These are phyloP conservation scores for Lasioglossum zephyrum DNA, from an alignment of 2,888 invertebrate species.

Conservation along the genomic window DNA sequence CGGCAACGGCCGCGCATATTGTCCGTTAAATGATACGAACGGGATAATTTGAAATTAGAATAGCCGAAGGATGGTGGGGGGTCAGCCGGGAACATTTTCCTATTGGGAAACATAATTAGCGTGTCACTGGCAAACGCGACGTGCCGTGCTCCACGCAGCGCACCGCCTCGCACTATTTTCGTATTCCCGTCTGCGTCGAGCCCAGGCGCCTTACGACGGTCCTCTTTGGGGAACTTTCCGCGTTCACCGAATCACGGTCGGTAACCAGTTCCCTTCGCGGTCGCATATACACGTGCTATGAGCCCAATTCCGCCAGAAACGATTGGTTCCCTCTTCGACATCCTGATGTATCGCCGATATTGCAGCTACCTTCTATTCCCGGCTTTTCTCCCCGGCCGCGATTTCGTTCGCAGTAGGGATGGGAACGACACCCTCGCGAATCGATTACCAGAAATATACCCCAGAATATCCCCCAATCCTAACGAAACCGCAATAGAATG, in stretches of 20 bases:
- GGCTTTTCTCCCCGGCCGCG: conserved; percentile 48
- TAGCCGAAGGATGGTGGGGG: not conserved
- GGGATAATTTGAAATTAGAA: conserved; percentile 9
- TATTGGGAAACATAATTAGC: conserved; percentile 26
- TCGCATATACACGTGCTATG: conserved; percentile 74
- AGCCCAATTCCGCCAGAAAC: conserved; percentile 77
- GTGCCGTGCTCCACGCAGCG: conserved; percentile 18
- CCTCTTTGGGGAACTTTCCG: conserved; percentile 77
- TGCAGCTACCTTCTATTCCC: conserved; percentile 80
- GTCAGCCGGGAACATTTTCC: conserved; percentile 22
- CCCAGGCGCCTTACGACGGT: conserved; percentile 69
- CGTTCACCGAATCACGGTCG: conserved; percentile 79
- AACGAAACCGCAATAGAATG: not conserved
- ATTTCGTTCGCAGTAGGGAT: conserved; percentile 58
- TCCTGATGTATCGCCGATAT: conserved; percentile 81
- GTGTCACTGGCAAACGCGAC: conserved; percentile 21
- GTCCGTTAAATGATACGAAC: not conserved
- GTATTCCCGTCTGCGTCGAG: conserved; percentile 40
- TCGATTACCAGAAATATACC: not conserved
- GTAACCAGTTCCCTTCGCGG: conserved; percentile 76
- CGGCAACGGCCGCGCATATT: not conserved
- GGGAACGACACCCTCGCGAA: conserved; percentile 21
- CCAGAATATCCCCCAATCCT: not conserved
- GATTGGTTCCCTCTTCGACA: conserved; percentile 78
- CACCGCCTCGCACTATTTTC: conserved; percentile 46